Evolutionary conservation across 2,113 vertebrate genomes (phyloP).

Genomic region (Hippotragus niger): DNA sequence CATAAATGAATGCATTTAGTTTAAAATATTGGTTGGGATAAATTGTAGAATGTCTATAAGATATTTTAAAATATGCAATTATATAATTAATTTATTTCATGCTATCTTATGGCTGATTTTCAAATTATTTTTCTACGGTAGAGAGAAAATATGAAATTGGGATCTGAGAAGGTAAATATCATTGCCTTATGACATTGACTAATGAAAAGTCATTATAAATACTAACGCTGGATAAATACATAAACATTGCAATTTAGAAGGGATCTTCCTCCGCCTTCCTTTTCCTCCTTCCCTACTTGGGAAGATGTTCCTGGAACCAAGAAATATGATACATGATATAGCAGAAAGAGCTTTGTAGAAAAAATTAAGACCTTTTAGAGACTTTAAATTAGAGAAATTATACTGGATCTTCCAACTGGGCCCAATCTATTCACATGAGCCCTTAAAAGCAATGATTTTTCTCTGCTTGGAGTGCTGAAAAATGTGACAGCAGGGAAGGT

Average conservation of each 20-base stretch:
- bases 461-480: neutral
- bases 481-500: neutral
- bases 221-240: neutral
- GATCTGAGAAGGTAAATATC: neutral
- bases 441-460: neutral
- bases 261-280: rapidly evolving
- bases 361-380: neutral
- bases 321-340: neutral
- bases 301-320: neutral
- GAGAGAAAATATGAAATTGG: neutral
- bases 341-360: neutral
- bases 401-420: neutral
- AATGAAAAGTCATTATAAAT: neutral
- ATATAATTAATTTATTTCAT: neutral
- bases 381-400: neutral
- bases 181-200: neutral
- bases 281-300: rapidly evolving
- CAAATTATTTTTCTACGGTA: neutral
- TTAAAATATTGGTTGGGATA: neutral
- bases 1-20: neutral
- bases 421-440: neutral
- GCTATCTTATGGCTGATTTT: neutral
- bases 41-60: neutral
- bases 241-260: neutral
- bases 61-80: neutral